These are phyloP conservation scores for Phragmatobia fuliginosa DNA, from an alignment of 2,888 invertebrate species.

Conservation along the genomic window DNA sequence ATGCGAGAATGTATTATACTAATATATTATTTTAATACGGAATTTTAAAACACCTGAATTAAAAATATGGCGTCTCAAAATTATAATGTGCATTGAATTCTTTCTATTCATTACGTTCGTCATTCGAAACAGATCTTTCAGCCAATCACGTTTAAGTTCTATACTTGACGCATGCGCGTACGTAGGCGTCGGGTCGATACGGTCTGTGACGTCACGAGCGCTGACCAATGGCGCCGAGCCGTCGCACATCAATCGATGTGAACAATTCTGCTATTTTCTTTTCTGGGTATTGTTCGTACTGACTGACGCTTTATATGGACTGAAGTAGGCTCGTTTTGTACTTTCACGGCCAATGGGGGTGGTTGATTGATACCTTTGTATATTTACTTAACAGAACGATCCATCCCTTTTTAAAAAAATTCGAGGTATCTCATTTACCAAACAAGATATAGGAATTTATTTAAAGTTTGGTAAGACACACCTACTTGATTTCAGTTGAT, in stretches of 20 bases:
- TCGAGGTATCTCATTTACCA: background rate
- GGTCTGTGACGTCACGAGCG: conserved; percentile 75
- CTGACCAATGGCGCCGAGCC: conserved; percentile 79
- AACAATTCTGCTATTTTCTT: conserved; percentile 61
- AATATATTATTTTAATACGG: too few species aligned
- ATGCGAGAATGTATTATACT: background rate
- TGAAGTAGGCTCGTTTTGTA: conserved; percentile 42
- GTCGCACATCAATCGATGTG: conserved; percentile 81
- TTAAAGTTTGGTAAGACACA: background rate
- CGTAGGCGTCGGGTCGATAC: conserved; percentile 82
- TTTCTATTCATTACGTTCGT: conserved; percentile 63
- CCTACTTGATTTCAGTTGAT: too few species aligned
- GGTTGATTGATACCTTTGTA: conserved; percentile 24
- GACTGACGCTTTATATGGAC: conserved; percentile 48
- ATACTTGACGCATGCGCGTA: conserved; percentile 75
- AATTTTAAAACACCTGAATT: conserved; percentile 4
- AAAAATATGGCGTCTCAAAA: conserved; percentile 39
- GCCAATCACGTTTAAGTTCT: conserved; percentile 69
- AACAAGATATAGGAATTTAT: background rate
- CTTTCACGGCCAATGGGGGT: conserved; percentile 59
- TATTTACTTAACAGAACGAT: background rate
- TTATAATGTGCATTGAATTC: conserved; percentile 50
- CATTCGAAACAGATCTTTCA: conserved; percentile 56
- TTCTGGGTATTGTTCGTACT: conserved; percentile 50
- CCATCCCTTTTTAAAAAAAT: background rate